A percentile compares a stretch with the other conserved stretches of the same genome.
phyloP scores from a whole-genome alignment of 2,113 vertebrate genomes.

The Paracyprichromis sp. region DNA sequence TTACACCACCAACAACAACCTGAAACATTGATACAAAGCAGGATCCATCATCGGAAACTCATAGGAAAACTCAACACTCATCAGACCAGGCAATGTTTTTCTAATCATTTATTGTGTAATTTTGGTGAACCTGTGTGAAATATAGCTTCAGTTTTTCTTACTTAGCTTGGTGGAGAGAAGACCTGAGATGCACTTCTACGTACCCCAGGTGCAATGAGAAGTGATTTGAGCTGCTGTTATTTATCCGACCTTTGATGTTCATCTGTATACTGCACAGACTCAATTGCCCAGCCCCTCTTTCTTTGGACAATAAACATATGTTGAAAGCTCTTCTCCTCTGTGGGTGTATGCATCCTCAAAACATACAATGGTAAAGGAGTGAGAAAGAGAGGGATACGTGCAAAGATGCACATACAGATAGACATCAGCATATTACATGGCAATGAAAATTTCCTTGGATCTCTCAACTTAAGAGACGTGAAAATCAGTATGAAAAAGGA shows the following conservation, averaged over 20 bases:
- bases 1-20: background rate
- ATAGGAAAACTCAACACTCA: background rate
- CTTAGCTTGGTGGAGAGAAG: background rate
- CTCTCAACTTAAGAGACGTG: background rate
- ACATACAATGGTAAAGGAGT: background rate
- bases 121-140: background rate
- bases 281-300: background rate
- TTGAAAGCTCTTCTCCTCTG: background rate
- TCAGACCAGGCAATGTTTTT: background rate
- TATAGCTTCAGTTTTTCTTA: background rate
- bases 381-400: background rate
- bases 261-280: background rate
- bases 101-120: background rate
- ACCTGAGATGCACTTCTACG: background rate
- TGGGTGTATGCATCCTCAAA: background rate
- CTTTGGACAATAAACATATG: background rate
- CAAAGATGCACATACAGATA: background rate
- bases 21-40: background rate
- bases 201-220: background rate
- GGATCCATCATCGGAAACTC: accelerated
- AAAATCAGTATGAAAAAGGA: background rate
- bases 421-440: background rate
- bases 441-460: background rate
- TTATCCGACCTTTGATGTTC: background rate
- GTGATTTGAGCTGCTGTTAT: background rate